Base-by-base conservation (phyloP, 2,888 invertebrate genomes). In the Lysandra bellargus region DNA sequence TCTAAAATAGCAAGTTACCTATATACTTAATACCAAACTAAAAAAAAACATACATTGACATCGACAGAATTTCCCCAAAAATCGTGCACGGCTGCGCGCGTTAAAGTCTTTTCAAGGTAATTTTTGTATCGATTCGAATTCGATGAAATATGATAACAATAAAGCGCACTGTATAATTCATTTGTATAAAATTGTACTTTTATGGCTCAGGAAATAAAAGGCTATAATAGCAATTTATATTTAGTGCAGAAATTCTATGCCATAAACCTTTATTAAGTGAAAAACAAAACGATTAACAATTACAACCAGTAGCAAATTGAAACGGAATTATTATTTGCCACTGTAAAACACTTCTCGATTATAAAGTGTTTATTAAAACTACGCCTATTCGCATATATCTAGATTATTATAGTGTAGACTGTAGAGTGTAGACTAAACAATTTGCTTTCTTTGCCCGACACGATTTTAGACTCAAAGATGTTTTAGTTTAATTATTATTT, bases 291-390 rank as follows among this genome's bases (percentile, higher is more conserved):
- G 40, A 40, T 40, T 40, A 73, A 73, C 40, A 73, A 73, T 73
- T 73, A 73, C 37, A 23, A 30, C 64, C 64, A 64, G 69, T 33
- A 33, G 17, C 30, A 17, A 69, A 69, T 69, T 69, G 69, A 33
- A 69, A 69, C 12, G 69, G 69, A n/a, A 44, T n/a, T 23, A n/a
- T 17, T 44, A 74, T 44, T 74, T 44, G 44, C 33, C 49, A 30
- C 64, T 12, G 33, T 78, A 72, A 44, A 64, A 40, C 23, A 72
- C 76, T n/a, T 57, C 49, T 57, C n/a, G 37, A 79, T 78, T 80
- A 49, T 12, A 53, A 60, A 49, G 57, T 69, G 61, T 80, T 61
- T 83, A 84, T 81, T 85, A 85, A 87, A 69, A 69, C 12, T 14
- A 33, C 69, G 69, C 69, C 33, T 61, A 23, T 61, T 61, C 61